These are phyloP conservation scores for Copsychus sechellarum DNA, from an alignment of 2,113 vertebrate species.

Conservation along the genomic window DNA sequence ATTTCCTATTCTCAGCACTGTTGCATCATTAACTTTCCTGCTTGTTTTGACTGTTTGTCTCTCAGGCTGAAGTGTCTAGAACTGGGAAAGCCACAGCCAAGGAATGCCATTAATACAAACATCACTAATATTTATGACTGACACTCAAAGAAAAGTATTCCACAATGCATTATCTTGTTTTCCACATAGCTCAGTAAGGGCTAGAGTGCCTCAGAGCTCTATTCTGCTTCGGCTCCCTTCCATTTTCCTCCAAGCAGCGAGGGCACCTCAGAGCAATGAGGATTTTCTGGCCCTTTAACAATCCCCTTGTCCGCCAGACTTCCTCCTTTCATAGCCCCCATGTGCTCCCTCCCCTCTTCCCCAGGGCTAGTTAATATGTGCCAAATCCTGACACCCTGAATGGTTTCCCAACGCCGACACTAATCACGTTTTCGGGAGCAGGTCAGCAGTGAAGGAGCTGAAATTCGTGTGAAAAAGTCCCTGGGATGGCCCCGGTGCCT, in stretches of 20 bases:
- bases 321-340: constrained; percentile 59
- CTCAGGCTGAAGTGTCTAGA: neutral
- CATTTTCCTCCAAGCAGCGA: neutral
- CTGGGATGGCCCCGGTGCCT: constrained; percentile 72
- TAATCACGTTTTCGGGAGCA: constrained; percentile 74
- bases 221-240: neutral
- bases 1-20: neutral
- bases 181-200: neutral
- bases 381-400: constrained; percentile 75
- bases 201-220: neutral
- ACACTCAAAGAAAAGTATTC: neutral
- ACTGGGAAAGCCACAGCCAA: neutral
- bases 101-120: neutral
- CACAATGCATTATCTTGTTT: neutral
- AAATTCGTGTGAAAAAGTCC: constrained; percentile 79
- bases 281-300: constrained; percentile 61
- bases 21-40: neutral
- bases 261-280: neutral
- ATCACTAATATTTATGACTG: constrained; percentile 2
- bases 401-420: constrained; percentile 72
- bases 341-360: constrained; percentile 16
- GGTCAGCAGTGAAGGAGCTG: constrained; percentile 71
- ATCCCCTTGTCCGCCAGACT: constrained; percentile 50
- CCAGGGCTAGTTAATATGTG: constrained; percentile 64
- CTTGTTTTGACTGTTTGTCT: constrained; percentile 30